These are phyloP conservation scores for Proisotoma minuta DNA, from an alignment of 2,888 invertebrate genomes.

Conservation along the genomic window DNA sequence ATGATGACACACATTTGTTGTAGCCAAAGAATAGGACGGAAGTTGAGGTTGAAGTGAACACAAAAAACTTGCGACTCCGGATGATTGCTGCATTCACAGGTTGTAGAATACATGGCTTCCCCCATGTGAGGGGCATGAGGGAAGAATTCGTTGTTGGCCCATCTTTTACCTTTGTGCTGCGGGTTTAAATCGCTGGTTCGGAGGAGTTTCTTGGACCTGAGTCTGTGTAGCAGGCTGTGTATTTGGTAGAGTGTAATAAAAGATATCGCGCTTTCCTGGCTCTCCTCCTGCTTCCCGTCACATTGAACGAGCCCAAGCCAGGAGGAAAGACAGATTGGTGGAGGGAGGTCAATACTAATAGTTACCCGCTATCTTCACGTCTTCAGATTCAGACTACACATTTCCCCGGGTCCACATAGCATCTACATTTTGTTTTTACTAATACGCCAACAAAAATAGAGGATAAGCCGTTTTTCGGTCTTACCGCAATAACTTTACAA, in stretches of 20 bases:
- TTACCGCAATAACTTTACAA: not conserved
- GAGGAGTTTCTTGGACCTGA: not conserved
- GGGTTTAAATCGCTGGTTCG: not conserved
- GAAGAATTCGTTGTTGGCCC: too few species aligned
- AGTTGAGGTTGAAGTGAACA: not conserved
- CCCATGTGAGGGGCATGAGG: too few species aligned
- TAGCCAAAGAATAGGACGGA: not conserved
- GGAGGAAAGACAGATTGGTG: slow-evolving; percentile 14
- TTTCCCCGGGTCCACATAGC: not conserved
- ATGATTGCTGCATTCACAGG: too few species aligned
- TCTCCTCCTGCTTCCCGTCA: slow-evolving; percentile 15
- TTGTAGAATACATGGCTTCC: too few species aligned
- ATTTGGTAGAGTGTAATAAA: not conserved
- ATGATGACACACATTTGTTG: not conserved
- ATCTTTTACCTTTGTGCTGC: too few species aligned
- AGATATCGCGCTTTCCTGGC: slow-evolving; percentile 9
- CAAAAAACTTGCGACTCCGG: too few species aligned
- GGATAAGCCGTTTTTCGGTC: not conserved
- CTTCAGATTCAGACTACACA: not conserved
- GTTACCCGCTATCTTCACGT: slow-evolving; percentile 12
- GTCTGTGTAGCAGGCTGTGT: not conserved
- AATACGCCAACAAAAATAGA: slow-evolving; percentile 3
- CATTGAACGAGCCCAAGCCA: not conserved
- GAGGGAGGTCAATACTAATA: slow-evolving; percentile 15
- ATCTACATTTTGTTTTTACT: slow-evolving; percentile 9